Evolutionary conservation across 2,797 vertebrate genomes (phyloP).

Genomic region (Parotocinclus haroldoi): DNA sequence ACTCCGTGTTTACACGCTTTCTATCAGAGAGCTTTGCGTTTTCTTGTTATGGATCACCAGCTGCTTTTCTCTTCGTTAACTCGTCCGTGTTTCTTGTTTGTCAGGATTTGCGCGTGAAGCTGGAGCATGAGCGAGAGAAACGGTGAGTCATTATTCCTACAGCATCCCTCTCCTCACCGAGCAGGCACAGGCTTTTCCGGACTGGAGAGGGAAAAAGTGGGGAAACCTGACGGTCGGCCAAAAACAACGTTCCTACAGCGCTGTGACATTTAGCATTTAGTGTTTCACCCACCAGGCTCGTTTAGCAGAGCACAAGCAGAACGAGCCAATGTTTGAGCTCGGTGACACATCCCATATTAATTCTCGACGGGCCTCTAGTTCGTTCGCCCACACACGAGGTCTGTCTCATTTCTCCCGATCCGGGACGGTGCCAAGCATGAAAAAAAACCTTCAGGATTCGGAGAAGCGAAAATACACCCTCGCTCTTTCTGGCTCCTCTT

Average conservation of each 20-base stretch:
- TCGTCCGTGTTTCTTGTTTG: constrained; percentile 63
- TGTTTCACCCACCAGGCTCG: constrained; percentile 26
- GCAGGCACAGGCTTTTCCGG: constrained; percentile 56
- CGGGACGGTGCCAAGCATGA: constrained; percentile 7
- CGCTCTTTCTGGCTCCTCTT: constrained; percentile 2
- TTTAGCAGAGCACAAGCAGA: constrained; percentile 13
- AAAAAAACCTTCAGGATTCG: not conserved
- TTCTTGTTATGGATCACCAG: constrained; percentile 14
- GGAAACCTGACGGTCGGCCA: constrained; percentile 58
- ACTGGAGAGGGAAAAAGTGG: constrained; percentile 54
- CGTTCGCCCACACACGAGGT: constrained; percentile 32
- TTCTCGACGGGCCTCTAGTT: constrained; percentile 37
- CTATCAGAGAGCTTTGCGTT: not conserved
- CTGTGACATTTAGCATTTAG: constrained; percentile 61
- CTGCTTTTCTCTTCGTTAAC: constrained; percentile 43
- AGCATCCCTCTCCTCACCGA: constrained; percentile 27
- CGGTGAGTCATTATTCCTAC: constrained; percentile 71
- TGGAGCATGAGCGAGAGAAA: constrained; percentile 93
- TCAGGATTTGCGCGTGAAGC: constrained; percentile 90
- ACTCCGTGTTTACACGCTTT: constrained; percentile 4
- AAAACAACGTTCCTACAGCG: constrained; percentile 42
- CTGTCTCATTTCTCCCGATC: constrained; percentile 36
- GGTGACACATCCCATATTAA: constrained; percentile 59
- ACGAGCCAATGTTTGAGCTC: constrained; percentile 53
- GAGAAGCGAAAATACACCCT: constrained; percentile 17